Evolutionary conservation across 2,888 invertebrate genomes (phyloP), one percentile per base, ranked within the genome.

Genomic region (Hydropsyche betteni): DNA sequence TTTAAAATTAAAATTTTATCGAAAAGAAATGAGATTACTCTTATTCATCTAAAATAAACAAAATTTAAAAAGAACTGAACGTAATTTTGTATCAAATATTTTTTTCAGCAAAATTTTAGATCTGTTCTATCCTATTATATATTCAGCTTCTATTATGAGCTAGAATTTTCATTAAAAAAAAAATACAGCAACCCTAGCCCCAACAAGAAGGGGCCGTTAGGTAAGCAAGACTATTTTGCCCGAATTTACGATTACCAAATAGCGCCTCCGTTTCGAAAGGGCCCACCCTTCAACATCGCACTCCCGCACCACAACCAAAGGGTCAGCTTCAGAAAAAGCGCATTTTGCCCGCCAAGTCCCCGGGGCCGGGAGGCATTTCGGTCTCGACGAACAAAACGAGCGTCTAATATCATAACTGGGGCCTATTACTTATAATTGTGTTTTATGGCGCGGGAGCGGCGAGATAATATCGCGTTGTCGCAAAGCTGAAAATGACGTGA

Each of bases 201-300:
- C 14, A 33, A 61, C 24, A 10, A 24, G 33, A 6, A 33, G 64
- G 58, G 58, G 24, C 14, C 6, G 70, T n/a, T 44, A 14, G 70
- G 70, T 24, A 33, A 58, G 44, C 72, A 36, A 61, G 61, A 72
- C 72, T 72, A 72, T 72, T 72, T 44, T 58, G 38, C 72, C 33
- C 61, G 55, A 58, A 72, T 72, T 72, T 72, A 72, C 38, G 72
- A 72, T 72, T 72, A 72, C 72, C 58, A 38, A 72, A 72, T 58
- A 58, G 72, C 72, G 72, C 36, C 69, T 14, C 12, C 36, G 51
- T 10, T 36, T 33, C 70, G n/a, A 53, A 51, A 14, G 70, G 53
- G 52, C 52, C 14, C 12, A 2, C 70, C n/a, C 53, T 16, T 53
- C 53, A 4, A 5, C 61, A 14, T 16, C 5, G 16, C 4, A 14